These are phyloP conservation scores for Euclidia mi DNA, from an alignment of 2,888 invertebrate species.

Conservation along the genomic window DNA sequence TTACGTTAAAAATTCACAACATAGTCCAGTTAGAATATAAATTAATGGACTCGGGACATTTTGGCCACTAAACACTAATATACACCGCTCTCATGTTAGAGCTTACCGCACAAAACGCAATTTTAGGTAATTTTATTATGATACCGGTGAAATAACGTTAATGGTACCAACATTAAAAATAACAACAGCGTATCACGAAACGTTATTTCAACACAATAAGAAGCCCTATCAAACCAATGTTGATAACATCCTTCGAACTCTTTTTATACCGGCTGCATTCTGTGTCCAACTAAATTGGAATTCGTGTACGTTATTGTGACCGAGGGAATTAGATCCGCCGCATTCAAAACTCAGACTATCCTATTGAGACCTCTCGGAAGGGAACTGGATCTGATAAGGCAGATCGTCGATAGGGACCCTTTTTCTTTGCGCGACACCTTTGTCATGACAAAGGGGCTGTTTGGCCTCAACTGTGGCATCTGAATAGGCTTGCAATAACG, in stretches of 20 bases:
- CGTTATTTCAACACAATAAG: constrained; percentile 61
- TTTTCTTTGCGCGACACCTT: constrained; percentile 90
- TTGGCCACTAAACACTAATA: constrained; percentile 3
- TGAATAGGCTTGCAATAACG: constrained; percentile 89
- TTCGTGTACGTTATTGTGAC: constrained; percentile 82
- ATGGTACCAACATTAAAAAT: constrained; percentile 53
- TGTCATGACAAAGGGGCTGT: constrained; percentile 89
- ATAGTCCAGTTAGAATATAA: not conserved
- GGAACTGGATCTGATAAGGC: constrained; percentile 89
- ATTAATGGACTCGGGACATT: constrained; percentile 1
- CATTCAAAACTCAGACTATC: constrained; percentile 86
- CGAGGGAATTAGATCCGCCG: constrained; percentile 87
- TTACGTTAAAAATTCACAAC: too few species aligned
- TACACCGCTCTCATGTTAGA: not conserved
- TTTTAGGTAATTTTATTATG: constrained; percentile 33
- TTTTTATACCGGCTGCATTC: constrained; percentile 73
- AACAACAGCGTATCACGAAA: constrained; percentile 59
- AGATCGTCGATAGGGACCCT: constrained; percentile 88
- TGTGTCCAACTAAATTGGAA: constrained; percentile 82
- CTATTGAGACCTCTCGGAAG: constrained; percentile 89
- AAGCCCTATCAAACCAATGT: constrained; percentile 65
- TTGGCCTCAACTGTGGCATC: constrained; percentile 88
- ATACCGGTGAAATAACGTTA: constrained; percentile 34
- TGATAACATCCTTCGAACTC: constrained; percentile 72
- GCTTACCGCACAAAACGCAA: constrained; percentile 11